Percentiles rank a stretch among this genome's conserved stretches.
Evolutionary conservation across 2,888 invertebrate species (phyloP).

Genomic region (Eupithecia inturbata): DNA sequence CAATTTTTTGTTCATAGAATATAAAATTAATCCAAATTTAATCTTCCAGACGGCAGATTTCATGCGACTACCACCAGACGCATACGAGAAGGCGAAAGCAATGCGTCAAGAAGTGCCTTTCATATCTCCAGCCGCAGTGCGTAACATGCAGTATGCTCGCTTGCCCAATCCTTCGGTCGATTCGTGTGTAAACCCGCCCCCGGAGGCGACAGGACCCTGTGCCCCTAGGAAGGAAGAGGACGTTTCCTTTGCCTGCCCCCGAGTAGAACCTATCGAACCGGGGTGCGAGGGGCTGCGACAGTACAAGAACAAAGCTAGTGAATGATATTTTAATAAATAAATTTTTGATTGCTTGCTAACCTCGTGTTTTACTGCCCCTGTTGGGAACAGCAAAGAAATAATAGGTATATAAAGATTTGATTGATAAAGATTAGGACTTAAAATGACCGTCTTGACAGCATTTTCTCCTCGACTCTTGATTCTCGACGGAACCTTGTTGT

Average conservation of each 20-base stretch:
- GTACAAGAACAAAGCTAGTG: background rate
- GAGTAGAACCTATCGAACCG: conserved; percentile 60
- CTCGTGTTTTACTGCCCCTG: background rate
- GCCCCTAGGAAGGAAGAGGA: conserved; percentile 64
- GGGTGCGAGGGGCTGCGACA: conserved; percentile 63
- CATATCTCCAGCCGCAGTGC: conserved; percentile 71
- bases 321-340: background rate
- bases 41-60: conserved; percentile 66
- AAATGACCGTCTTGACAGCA: background rate
- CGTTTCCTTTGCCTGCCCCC: conserved; percentile 72
- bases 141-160: conserved; percentile 59
- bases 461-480: background rate
- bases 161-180: conserved; percentile 53
- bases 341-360: conserved; percentile 3
- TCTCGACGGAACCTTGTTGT: background rate
- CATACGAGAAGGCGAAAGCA: conserved; percentile 68
- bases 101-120: conserved; percentile 66
- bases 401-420: background rate
- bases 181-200: conserved; percentile 57
- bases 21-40: background rate
- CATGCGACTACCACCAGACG: conserved; percentile 71
- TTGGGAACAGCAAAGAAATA: background rate
- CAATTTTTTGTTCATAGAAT: background rate
- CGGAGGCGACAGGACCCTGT: conserved; percentile 58
- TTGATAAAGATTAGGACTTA: background rate